Evolutionary conservation across 2,797 vertebrate species (phyloP).

Genomic region (Epinephelus coioides): DNA sequence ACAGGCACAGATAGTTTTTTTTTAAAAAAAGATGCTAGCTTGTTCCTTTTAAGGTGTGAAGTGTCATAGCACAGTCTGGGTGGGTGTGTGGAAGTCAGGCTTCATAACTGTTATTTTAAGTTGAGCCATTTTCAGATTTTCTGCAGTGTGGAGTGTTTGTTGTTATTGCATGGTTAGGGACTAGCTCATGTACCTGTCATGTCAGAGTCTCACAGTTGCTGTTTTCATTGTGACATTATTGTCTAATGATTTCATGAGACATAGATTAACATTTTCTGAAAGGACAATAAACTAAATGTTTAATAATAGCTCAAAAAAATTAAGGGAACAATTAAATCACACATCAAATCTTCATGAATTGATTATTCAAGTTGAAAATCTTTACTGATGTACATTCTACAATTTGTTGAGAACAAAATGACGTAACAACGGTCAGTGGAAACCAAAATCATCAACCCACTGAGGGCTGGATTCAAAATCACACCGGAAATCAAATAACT

Average conservation of each 20-base stretch:
- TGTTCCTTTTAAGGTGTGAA: conserved; percentile 12
- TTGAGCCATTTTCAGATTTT: background rate
- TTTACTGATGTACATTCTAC: too few species aligned
- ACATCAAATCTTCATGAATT: too few species aligned
- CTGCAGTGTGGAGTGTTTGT: background rate
- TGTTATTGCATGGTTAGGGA: background rate
- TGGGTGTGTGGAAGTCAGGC: background rate
- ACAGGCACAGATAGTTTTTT: background rate
- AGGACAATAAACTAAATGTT: background rate
- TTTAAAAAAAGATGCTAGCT: too few species aligned
- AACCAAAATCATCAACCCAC: too few species aligned
- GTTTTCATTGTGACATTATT: background rate
- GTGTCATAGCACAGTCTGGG: background rate
- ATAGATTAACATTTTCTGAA: background rate
- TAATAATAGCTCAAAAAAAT: background rate
- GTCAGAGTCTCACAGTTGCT: background rate
- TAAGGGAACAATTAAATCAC: too few species aligned
- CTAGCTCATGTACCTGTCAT: background rate
- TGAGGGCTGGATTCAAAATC: too few species aligned
- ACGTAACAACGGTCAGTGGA: too few species aligned
- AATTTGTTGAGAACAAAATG: too few species aligned
- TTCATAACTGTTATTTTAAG: conserved; percentile 1
- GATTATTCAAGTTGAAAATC: too few species aligned
- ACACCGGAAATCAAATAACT: too few species aligned
- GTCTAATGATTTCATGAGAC: background rate